These are phyloP conservation scores for Fabriciana adippe DNA, from an alignment of 2,888 invertebrate genomes.

Conservation along the genomic window DNA sequence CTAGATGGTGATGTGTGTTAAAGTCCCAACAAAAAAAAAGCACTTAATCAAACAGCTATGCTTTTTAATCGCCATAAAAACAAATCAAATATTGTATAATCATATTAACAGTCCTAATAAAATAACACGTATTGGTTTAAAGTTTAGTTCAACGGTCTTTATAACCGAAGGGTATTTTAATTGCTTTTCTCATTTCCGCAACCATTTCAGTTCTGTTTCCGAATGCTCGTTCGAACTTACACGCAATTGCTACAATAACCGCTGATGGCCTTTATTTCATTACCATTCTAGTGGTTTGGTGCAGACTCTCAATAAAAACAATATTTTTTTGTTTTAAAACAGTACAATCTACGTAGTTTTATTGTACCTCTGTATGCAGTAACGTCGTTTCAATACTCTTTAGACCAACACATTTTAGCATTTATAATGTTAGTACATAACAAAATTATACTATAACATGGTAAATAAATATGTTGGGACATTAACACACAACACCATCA, in stretches of 20 bases:
- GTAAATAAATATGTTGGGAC: too few relatives aligned
- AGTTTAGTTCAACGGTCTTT: conserved; percentile 6
- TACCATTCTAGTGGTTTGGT: conserved; percentile 11
- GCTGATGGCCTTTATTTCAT: conserved; percentile 20
- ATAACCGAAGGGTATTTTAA: conserved; percentile 36
- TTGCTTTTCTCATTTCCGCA: conserved; percentile 35
- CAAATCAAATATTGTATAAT: background rate
- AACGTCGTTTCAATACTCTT: too few relatives aligned
- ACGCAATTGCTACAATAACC: conserved; percentile 19
- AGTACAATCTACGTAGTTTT: too few relatives aligned
- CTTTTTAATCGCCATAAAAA: too few relatives aligned
- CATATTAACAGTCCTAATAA: background rate
- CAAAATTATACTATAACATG: too few relatives aligned
- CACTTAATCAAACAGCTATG: too few relatives aligned
- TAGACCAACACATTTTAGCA: too few relatives aligned
- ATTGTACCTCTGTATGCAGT: too few relatives aligned
- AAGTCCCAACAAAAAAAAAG: too few relatives aligned
- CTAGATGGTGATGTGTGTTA: too few relatives aligned
- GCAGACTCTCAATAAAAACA: background rate
- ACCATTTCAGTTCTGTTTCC: conserved; percentile 28
- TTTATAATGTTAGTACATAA: too few relatives aligned
- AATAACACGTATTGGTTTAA: background rate
- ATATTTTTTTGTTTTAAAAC: conserved; percentile 4
- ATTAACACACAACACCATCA: too few relatives aligned
- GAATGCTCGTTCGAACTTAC: conserved; percentile 4